Evolutionary conservation across 35 echinoderm and acorn worm genomes (phyloP), one percentile per base, ranked within the genome.

Genomic region (Ophiothrix spiculata): DNA sequence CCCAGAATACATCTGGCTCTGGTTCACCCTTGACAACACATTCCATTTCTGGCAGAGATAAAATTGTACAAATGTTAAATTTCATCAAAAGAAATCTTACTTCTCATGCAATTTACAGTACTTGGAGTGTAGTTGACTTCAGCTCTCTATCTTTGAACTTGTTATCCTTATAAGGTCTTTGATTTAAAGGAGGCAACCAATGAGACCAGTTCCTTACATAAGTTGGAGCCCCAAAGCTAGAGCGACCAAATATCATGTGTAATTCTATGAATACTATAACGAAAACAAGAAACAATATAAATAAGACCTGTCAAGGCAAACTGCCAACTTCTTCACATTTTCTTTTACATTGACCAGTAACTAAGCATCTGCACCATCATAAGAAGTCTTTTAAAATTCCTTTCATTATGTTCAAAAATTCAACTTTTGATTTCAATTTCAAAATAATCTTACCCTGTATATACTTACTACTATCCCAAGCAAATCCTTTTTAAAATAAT

Each of bases 11-110:
- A 40, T 99, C 91, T 2, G 96, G 96, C 28, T 90, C 88, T 87
- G 96, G 96, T 4, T 99, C 96, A 32, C 96, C n/a, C 92, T 69
- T 99, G 87, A n/a, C n/a, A n/a, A n/a, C n/a, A 79, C 96, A 99
- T 31, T 91, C 92, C 56, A 99, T 89, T 79, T 83, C 96, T 99
- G n/a, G n/a, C n/a, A n/a, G n/a, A n/a, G n/a, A n/a, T n/a, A n/a
- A 74, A 0, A 79, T 32, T 32, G 35, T 38, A 29, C 19, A 54
- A 40, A 77, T 0, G 39, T 28, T 38, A 40, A 29, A 36, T 28
- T 29, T 46, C 35, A 56, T 25, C 1, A 31, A 63, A 4, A 83
- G 14, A 15, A 63, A 63, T 15, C 28, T 63, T 63, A 28, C 28
- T 63, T 14, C 28, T 15, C 56, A 28, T 63, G 56, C n/a, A 54